These are phyloP conservation scores for Lysiphlebus fabarum DNA, from an alignment of 1,140 invertebrate genomes.

Conservation along the genomic window DNA sequence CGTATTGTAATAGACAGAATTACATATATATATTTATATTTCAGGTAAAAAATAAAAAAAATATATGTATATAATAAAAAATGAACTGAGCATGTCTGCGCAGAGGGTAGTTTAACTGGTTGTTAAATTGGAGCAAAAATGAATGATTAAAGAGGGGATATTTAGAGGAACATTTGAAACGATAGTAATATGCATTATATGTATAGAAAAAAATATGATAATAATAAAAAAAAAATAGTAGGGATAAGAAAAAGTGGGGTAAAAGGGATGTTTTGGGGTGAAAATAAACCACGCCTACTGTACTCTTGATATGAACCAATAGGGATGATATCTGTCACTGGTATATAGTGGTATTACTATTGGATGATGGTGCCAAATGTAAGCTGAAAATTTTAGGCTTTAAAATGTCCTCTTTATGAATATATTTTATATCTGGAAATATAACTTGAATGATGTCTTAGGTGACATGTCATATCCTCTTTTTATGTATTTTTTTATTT, in stretches of 20 bases:
- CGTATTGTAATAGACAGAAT: no score
- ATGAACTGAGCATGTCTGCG: no score
- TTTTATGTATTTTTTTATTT: neutral
- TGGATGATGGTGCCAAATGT: constrained; percentile 30
- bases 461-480: neutral
- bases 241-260: constrained; percentile 1
- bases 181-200: no score
- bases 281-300: constrained; percentile 39
- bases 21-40: no score
- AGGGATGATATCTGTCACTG: constrained; percentile 37
- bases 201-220: no score
- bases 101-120: no score
- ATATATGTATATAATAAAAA: no score
- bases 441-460: neutral
- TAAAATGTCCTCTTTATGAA: constrained; percentile 32
- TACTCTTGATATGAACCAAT: constrained; percentile 39
- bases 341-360: constrained; percentile 25
- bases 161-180: no score
- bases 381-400: constrained; percentile 44
- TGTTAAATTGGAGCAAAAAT: no score
- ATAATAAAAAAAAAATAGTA: neutral
- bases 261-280: constrained; percentile 6
- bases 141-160: no score
- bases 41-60: no score
- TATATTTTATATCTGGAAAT: neutral